A percentile compares a stretch with the other conserved stretches of the same genome.
Evolutionary conservation across 2,888 invertebrate genomes (phyloP).

Genomic region (Andrena camellia): DNA sequence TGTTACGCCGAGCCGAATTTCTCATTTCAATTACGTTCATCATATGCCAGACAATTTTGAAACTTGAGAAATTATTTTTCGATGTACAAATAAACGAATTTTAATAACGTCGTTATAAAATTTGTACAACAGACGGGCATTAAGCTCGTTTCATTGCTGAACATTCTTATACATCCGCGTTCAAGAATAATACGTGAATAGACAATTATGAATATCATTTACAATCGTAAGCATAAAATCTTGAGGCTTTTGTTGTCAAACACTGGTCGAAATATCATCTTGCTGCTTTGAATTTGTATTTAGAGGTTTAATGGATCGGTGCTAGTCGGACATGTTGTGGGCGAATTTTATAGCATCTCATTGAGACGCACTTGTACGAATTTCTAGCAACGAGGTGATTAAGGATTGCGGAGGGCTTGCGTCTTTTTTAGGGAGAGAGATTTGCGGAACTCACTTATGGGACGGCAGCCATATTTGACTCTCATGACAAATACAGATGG

Average conservation of each 20-base stretch:
- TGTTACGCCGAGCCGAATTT: background rate
- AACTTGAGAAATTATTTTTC: background rate
- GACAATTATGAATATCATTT: background rate
- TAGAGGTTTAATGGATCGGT: background rate
- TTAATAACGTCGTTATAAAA: background rate
- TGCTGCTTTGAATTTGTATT: background rate
- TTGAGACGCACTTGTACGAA: background rate
- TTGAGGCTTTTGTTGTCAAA: background rate
- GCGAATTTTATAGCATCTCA: background rate
- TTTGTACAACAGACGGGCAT: background rate
- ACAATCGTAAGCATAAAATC: background rate
- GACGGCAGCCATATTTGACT: slow-evolving; percentile 51
- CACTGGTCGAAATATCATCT: background rate
- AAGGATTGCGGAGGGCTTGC: background rate
- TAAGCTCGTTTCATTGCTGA: background rate
- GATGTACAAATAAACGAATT: background rate
- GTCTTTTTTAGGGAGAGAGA: slow-evolving; percentile 8
- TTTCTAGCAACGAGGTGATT: background rate
- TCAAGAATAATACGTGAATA: background rate
- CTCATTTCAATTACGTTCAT: background rate
- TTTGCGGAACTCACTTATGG: slow-evolving; percentile 20
- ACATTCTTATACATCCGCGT: background rate
- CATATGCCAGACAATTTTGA: background rate
- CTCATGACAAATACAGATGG: slow-evolving; percentile 54
- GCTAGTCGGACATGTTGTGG: background rate